phyloP scores from a whole-genome alignment of 2,797 vertebrate species.

The Crypturellus tataupa region DNA sequence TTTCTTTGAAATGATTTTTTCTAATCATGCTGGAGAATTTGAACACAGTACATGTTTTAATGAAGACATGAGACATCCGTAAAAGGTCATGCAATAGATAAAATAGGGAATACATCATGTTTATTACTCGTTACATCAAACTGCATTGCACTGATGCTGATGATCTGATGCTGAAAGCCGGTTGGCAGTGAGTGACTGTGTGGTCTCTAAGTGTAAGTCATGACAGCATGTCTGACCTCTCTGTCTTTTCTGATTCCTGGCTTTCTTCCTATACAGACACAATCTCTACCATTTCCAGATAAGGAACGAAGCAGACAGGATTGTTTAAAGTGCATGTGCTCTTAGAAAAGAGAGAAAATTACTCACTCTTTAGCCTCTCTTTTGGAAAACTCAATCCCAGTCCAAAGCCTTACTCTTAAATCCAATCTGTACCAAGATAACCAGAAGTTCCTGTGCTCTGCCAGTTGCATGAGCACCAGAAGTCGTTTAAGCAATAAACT shows the following conservation, averaged over 20 bases:
- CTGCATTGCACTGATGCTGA: accelerated
- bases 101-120: background rate
- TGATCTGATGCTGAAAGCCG: background rate
- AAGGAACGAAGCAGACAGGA: background rate
- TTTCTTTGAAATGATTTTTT: background rate
- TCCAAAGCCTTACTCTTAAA: background rate
- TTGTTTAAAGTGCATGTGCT: too few species aligned
- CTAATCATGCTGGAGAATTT: background rate
- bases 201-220: background rate
- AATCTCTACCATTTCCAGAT: background rate
- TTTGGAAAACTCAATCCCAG: background rate
- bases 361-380: too few species aligned
- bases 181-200: background rate
- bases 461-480: background rate
- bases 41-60: background rate
- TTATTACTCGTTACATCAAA: background rate
- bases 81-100: background rate
- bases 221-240: accelerated
- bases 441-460: accelerated
- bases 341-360: background rate
- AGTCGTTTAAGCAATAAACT: background rate
- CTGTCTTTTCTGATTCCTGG: background rate
- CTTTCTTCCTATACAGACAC: background rate
- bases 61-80: background rate
- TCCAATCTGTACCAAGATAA: too few species aligned